A percentile compares a stretch with the other conserved stretches of the same genome.
Conservation (phyloP, 1,140 invertebrate genomes). For the Zaprionus lachaisei region DNA sequence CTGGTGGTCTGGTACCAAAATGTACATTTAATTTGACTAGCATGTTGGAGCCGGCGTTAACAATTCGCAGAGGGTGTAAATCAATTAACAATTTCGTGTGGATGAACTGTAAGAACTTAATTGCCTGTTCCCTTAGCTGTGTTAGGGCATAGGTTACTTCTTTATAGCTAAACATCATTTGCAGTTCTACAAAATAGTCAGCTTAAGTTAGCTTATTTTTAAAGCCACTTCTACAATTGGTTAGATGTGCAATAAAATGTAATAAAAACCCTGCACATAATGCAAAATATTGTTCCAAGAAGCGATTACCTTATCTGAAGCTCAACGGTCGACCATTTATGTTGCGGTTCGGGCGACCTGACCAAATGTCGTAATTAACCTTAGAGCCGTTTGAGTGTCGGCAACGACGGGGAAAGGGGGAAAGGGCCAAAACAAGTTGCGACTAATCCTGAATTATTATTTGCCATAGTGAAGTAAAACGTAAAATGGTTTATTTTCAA, state of each 20-base stretch:
- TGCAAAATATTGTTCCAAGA: constrained; percentile 34
- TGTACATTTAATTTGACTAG: constrained; percentile 74
- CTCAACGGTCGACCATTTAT: constrained; percentile 51
- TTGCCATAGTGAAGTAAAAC: constrained; percentile 57
- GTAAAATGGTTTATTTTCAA: constrained; percentile 81
- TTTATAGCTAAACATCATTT: no score
- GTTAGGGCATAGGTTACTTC: no score
- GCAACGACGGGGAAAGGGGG: background rate
- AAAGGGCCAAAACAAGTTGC: constrained; percentile 54
- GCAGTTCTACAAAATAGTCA: background rate
- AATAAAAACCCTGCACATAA: background rate
- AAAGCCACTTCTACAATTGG: background rate
- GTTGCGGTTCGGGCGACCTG: constrained; percentile 61
- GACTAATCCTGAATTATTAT: constrained; percentile 81
- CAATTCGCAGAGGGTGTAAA: constrained; percentile 54
- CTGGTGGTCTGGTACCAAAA: constrained; percentile 58
- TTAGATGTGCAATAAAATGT: background rate
- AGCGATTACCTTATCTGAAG: constrained; percentile 71
- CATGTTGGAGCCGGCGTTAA: constrained; percentile 38
- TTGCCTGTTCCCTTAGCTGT: background rate
- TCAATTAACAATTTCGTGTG: constrained; percentile 49
- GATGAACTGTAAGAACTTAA: constrained; percentile 5
- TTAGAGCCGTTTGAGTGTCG: constrained; percentile 8
- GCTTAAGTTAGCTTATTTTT: background rate
- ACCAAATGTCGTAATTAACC: constrained; percentile 82